Evolutionary conservation across 1,140 invertebrate genomes (phyloP), one percentile per base, ranked within the genome.

Genomic region (Drosophila rhopaloa): DNA sequence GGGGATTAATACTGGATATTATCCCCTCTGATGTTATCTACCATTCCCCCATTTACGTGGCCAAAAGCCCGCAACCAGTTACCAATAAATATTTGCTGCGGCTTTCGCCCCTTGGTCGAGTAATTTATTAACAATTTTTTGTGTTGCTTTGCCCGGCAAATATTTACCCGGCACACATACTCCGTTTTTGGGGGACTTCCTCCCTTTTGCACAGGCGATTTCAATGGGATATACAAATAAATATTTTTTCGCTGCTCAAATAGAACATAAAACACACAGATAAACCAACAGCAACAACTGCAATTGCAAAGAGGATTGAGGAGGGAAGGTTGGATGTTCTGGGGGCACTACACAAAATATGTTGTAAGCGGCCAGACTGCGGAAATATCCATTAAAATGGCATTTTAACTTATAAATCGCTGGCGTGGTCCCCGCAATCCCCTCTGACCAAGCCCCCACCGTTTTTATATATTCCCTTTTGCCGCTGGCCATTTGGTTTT

Each of bases 361-460:
- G 84, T 76, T 88, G 76, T 79, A 71, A 63, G 76, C 62, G 79
- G 59, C 72, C 55, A 77, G 51, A 62, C 79, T 83, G 76, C 84
- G 84, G 83, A 88, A 88, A 88, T 88, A 89, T 89, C 83, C 83
- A 88, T 88, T 88, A 88, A 88, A 88, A 89, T 89, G 84, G 80
- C 84, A 89, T 88, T 88, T 89, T 65, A 88, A 84, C 83, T 88
- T 88, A 89, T 88, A 88, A 88, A 88, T 88, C 83, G 84, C 61
- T 50, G 46, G 63, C 66, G 77, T 76, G 72, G 46, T 46, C 71
- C 58, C 53, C 67, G 19, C 37, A 40, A 43, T 32, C 38, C 32
- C 54, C 19, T 5, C 11, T 19, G 7, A 3, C 37, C 35, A 0
- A 29, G 51, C 16, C 48, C 24, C 57, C 8, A 37, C 51, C 51